Evolutionary conservation across 2,888 invertebrate genomes (phyloP), one percentile per base, ranked within the genome.

Genomic region (Cheilosia impressa): DNA sequence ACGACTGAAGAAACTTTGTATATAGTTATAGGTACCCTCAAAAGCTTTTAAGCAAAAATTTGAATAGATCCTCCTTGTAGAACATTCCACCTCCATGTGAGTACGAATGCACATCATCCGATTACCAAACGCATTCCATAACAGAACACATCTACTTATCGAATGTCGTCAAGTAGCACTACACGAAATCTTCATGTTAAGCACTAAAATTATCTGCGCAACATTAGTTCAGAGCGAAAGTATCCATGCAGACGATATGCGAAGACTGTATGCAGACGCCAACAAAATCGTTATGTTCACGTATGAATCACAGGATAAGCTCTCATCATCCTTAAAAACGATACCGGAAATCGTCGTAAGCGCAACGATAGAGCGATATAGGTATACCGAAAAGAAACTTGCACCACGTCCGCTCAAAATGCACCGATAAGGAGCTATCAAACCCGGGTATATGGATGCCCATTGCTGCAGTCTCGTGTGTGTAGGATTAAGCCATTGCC

Each of bases 281-380:
- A 34, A 45, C 62, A 41, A 41, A 65, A 65, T 58, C 66, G 24
- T 65, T 75, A 53, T 62, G 55, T 50, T 9, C 27, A 60, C 38
- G 50, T 69, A 79, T 84, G 71, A 75, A 75, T 84, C 53, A 50
- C 69, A 75, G 71, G 84, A 84, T 79, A 84, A 84, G 84, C 75
- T 73, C 68, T 69, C 68, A 71, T 79, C 55, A 75, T 79, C 75
- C 79, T 79, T 79, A 71, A 79, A 69, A 69, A 38, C 53, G 75
- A 75, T 71, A 65, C 84, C 47, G 75, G 69, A 79, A 79, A 71
- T 53, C 68, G 68, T 57, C 83, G 57, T 63, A 45, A 68, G 53
- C 76, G 41, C 10, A n/a, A 13, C 13, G 45, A 53, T 22, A 19
- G 27, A 53, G 19, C 38, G 50, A 50, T 22, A 31, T 31, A 31